These are phyloP conservation scores for Phyllotis vaccarum DNA, from an alignment of 2,797 vertebrate genomes.

Conservation along the genomic window DNA sequence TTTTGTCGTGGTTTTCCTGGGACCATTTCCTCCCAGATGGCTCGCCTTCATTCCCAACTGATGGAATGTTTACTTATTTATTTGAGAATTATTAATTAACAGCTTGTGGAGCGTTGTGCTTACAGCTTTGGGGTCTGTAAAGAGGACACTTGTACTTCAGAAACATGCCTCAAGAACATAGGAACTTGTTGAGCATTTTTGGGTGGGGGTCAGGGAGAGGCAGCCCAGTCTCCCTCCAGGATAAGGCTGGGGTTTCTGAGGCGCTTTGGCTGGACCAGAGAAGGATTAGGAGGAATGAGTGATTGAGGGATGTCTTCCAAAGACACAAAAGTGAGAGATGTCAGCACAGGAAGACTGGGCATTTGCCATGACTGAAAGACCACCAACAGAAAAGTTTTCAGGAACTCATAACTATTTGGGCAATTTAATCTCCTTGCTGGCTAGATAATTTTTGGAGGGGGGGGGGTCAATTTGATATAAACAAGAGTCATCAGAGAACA, in stretches of 20 bases:
- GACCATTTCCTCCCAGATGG: conserved; percentile 22
- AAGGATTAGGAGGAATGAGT: background rate
- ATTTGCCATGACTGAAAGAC: background rate
- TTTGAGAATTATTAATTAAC: conserved; percentile 31
- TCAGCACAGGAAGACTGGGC: background rate
- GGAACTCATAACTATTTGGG: background rate
- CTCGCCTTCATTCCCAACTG: background rate
- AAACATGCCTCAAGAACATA: background rate
- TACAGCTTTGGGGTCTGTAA: background rate
- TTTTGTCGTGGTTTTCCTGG: background rate
- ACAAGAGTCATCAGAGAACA: background rate
- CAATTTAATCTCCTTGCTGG: background rate
- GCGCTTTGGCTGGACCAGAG: background rate
- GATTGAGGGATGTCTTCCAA: background rate
- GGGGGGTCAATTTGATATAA: background rate
- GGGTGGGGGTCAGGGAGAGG: background rate
- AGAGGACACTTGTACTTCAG: background rate
- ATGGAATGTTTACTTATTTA: conserved; percentile 45
- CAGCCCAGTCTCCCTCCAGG: background rate
- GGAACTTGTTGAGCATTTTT: background rate
- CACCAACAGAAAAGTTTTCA: background rate
- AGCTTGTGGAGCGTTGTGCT: background rate
- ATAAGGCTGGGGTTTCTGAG: background rate
- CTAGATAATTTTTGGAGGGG: background rate
- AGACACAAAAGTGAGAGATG: background rate